Evolutionary conservation across 2,113 vertebrate species (phyloP).

Genomic region (Bubo blakistoni): DNA sequence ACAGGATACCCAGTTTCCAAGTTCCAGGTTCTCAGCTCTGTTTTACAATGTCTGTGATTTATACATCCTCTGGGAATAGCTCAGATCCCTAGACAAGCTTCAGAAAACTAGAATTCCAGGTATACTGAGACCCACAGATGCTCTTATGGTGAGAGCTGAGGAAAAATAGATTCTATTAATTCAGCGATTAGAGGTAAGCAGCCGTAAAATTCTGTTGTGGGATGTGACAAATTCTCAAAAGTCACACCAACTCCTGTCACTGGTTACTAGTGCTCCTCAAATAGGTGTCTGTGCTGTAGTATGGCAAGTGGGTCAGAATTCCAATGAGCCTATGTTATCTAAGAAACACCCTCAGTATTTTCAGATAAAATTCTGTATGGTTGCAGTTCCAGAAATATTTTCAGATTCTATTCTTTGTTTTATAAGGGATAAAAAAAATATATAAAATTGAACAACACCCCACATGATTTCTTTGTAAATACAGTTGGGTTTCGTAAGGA

Average conservation of each 20-base stretch:
- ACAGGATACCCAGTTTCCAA: not conserved
- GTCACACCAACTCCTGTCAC: not conserved
- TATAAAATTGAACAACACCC: not conserved
- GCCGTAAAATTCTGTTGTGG: not conserved
- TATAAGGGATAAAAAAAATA: not conserved
- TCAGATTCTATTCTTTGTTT: not conserved
- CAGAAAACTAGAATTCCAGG: not conserved
- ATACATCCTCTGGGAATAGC: not conserved
- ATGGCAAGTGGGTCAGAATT: not conserved
- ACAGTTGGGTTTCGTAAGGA: fast-evolving
- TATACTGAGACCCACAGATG: not conserved
- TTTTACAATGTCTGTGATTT: not conserved
- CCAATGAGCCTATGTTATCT: not conserved
- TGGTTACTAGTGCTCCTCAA: not conserved
- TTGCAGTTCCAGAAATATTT: not conserved
- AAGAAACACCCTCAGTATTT: not conserved
- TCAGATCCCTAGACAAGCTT: not conserved
- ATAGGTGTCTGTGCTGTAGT: not conserved
- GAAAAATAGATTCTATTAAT: not conserved
- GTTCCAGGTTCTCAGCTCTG: not conserved
- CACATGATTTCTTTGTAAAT: not conserved
- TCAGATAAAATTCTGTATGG: not conserved
- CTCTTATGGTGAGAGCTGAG: not conserved
- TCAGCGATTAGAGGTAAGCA: constrained; percentile 8
- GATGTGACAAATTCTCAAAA: not conserved